Evolutionary conservation across 2,888 invertebrate species (phyloP), one percentile per base, ranked within the genome.

Genomic region (Harpalus rubripes): DNA sequence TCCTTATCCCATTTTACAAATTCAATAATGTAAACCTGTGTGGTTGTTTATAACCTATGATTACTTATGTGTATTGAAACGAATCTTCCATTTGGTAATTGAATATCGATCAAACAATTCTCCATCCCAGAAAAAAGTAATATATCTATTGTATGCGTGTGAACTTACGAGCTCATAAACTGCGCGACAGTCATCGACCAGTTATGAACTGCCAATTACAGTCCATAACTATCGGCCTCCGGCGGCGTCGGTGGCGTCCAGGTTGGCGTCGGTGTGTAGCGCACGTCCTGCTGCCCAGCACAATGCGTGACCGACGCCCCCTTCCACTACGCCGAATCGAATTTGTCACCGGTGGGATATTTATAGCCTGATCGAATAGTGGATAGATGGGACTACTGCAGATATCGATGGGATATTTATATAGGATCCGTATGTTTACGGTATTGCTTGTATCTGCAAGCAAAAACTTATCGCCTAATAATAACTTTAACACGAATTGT

Each of bases 161-260:
- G 44, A 84, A 63, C 74, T 65, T 84, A 84, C 78, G 84, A 78
- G 63, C 88, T 90, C 90, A 89, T 90, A 90, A 90, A 90, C 63
- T 39, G 88, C 89, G 89, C 88, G 89, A 88, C 88, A 89, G 88
- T 88, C 89, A 89, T 90, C 89, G 89, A 84, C 87, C 88, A 88
- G 89, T 90, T 90, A 89, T 89, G 88, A 89, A 89, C 89, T 89
- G 89, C 89, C 89, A 89, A 89, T 90, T 88, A 89, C 90, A 89
- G 89, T 89, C 90, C 89, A 89, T 90, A 90, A 90, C 89, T 90
- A 90, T 89, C 88, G 87, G 88, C 87, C 87, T 87, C 88, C 88
- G 87, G 88, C 84, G 85, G 86, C 84, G 83, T 63, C 82, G 84
- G 83, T 58, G 79, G 65, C 56, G 79, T 52, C 39, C 63, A 72